phyloP scores from a whole-genome alignment of 2,797 vertebrate genomes.

The Galaxias olidus region DNA sequence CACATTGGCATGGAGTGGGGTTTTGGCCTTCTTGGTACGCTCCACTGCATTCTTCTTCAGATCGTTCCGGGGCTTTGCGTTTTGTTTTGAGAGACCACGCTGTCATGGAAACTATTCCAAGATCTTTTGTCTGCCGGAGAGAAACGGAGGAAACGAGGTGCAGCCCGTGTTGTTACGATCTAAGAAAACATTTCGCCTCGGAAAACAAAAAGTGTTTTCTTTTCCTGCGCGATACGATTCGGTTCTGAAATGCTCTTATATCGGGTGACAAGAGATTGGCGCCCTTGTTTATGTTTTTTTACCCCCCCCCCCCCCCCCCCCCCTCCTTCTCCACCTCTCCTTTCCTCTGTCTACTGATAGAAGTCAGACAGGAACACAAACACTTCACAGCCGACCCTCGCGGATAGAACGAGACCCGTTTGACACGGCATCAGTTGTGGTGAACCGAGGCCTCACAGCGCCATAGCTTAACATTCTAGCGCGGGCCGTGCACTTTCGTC shows the following conservation, averaged over 20 bases:
- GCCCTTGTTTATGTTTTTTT: constrained; percentile 25
- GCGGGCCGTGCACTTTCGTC: too few relatives aligned
- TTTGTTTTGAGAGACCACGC: constrained; percentile 22
- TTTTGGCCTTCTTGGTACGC: background rate
- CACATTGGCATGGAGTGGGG: background rate
- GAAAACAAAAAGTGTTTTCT: constrained; percentile 19
- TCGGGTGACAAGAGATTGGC: constrained; percentile 20
- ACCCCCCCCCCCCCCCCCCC: constrained; percentile 5
- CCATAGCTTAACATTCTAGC: too few relatives aligned
- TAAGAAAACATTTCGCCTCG: constrained; percentile 12
- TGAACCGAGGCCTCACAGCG: background rate
- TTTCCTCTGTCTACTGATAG: constrained; percentile 18
- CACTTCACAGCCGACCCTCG: background rate
- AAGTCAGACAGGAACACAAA: constrained; percentile 7
- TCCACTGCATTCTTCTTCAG: background rate
- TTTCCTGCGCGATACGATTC: constrained; percentile 22
- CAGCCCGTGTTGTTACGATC: constrained; percentile 19
- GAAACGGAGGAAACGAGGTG: constrained; percentile 24
- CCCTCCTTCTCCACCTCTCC: constrained; percentile 7
- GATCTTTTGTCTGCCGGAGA: constrained; percentile 18
- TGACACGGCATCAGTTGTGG: background rate
- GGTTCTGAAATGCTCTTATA: constrained; percentile 26
- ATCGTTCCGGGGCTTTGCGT: background rate
- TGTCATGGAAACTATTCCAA: constrained; percentile 10
- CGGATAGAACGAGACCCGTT: background rate